Evolutionary conservation across 2,113 vertebrate species (phyloP), one percentile per base, ranked within the genome.

Genomic region (Ammodytes marinus): DNA sequence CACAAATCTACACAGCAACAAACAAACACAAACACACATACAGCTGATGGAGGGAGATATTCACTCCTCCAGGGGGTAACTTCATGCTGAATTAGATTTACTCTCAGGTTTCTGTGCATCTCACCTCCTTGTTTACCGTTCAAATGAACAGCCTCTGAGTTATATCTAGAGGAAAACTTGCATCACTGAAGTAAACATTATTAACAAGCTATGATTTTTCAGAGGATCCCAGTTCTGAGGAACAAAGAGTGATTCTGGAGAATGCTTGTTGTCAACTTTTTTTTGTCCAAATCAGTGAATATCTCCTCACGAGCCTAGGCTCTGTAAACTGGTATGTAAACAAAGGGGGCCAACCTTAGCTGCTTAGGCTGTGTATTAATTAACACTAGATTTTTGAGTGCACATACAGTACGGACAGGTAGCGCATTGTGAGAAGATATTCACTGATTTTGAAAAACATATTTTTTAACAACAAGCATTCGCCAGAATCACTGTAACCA

Each of bases 1-100:
- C 39, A 47, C 72, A 27, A 27, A 27, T 27, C 27, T 27, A 79
- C 52, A 35, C 39, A 66, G 15, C 27, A 37, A 69, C 49, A 47
- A 50, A 7, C 47, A 43, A 54, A 65, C 5, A 17, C 15, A 53
- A 37, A 42, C 42, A 50, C 54, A 70, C 69, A 71, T 64, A 55
- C 37, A 73, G 50, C 79, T 79, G 82, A 88, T 71, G 61, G 53
- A 80, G 54, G 55, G 67, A 88, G 80, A 87, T 86, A 82, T 72
- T 83, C 76, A 69, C 47, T 68, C 80, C 77, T 86, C 80, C 49
- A 9, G 80, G 73, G 82, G 80, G 69, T 59, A 68, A 88, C 86
- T 86, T 89, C 83, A 85, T 83, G 83, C 72, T 77, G 74, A 85
- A 88, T 89, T 87, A 86, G 60, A 83, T 85, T 80, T 72, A 57